Evolutionary conservation across 2,797 vertebrate genomes (phyloP).

Genomic region (Graptemys geographica): DNA sequence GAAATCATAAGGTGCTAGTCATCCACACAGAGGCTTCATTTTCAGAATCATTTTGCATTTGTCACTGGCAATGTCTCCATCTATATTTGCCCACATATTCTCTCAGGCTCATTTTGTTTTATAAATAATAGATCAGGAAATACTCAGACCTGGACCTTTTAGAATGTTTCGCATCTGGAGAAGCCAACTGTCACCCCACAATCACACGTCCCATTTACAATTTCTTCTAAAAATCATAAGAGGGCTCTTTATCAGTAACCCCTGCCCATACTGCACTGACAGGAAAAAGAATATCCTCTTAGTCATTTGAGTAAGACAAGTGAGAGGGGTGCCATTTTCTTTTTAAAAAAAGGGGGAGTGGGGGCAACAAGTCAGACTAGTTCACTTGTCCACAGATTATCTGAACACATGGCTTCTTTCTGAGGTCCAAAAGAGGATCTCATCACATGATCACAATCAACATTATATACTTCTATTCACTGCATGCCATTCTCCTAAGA

Average conservation of each 20-base stretch:
- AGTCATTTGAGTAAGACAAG: background rate
- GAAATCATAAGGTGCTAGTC: background rate
- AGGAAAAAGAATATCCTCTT: background rate
- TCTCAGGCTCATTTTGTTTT: background rate
- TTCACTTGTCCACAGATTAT: background rate
- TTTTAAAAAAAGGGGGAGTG: background rate
- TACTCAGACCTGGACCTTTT: background rate
- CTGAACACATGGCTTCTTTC: background rate
- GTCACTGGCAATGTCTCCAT: background rate
- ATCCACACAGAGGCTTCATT: background rate
- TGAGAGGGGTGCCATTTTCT: background rate
- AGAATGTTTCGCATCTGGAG: accelerated
- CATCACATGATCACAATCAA: background rate
- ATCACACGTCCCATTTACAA: background rate
- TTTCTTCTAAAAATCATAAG: background rate
- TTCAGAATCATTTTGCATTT: background rate
- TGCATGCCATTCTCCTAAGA: background rate
- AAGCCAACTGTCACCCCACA: background rate
- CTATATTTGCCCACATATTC: background rate
- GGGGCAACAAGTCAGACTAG: background rate
- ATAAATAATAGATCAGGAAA: background rate
- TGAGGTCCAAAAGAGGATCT: background rate
- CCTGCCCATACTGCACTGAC: background rate
- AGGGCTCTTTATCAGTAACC: background rate
- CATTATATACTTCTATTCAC: background rate